Conservation (phyloP, 1,140 invertebrate genomes). For the Lutraria rhynchaena region DNA sequence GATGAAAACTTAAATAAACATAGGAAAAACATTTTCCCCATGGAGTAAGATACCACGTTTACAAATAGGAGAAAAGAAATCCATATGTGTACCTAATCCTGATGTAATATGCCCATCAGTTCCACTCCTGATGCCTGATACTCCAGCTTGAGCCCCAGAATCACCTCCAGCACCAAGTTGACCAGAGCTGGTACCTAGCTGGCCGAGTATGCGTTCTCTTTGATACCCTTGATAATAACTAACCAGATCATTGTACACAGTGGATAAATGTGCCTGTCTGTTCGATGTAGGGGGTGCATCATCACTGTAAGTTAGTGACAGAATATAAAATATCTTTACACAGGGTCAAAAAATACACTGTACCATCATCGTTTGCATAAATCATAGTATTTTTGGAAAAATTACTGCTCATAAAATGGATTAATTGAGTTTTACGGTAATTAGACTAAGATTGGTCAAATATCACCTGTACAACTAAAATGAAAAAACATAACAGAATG, state of each 20-base stretch:
- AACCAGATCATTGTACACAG: conserved; percentile 63
- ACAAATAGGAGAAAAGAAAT: too few relatives aligned
- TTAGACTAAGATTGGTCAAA: too few relatives aligned
- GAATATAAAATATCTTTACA: not conserved
- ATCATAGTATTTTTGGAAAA: too few relatives aligned
- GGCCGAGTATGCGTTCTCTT: conserved; percentile 51
- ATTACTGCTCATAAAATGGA: too few relatives aligned
- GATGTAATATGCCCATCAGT: not conserved
- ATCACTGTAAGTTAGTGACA: not conserved
- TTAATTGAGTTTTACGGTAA: too few relatives aligned
- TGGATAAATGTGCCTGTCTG: conserved; percentile 5
- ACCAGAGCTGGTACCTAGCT: not conserved
- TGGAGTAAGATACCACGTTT: too few relatives aligned
- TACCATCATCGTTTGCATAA: too few relatives aligned
- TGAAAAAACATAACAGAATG: too few relatives aligned
- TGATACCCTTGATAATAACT: conserved; percentile 62
- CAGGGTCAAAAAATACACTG: too few relatives aligned
- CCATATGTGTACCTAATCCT: conserved; percentile 8
- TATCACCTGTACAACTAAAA: too few relatives aligned
- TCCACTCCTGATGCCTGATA: not conserved
- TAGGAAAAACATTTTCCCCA: too few relatives aligned
- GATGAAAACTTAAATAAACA: too few relatives aligned
- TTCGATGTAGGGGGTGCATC: not conserved
- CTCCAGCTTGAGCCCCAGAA: not conserved
- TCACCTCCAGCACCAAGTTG: conserved; percentile 1